Evolutionary conservation across 2,888 invertebrate genomes (phyloP).

Genomic region (Troides aeacus): DNA sequence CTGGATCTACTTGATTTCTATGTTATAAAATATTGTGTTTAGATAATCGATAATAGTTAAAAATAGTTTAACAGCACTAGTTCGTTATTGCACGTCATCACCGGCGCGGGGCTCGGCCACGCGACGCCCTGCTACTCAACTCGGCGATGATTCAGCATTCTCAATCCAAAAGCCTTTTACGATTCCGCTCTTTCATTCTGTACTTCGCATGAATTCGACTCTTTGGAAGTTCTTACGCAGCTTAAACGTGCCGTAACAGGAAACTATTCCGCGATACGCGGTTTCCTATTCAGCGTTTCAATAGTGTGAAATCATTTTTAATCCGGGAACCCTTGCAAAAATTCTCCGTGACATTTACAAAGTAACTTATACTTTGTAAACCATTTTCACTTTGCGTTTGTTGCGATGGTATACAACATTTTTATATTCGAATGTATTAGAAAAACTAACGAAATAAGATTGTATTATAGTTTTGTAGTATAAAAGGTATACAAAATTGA

Average conservation of each 20-base stretch:
- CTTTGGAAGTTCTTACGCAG: conserved; percentile 58
- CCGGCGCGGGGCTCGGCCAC: conserved; percentile 49
- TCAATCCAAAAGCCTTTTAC: conserved; percentile 75
- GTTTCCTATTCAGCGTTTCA: conserved; percentile 30
- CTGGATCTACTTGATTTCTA: not conserved
- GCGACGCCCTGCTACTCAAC: conserved; percentile 56
- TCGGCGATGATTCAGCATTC: conserved; percentile 74
- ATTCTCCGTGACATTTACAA: conserved; percentile 16
- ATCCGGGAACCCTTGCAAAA: conserved; percentile 7
- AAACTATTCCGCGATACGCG: conserved; percentile 36
- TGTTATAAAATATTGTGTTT: not conserved
- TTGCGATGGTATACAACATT: not conserved
- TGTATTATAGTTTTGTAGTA: too few relatives aligned
- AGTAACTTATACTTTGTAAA: not conserved
- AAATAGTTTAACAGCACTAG: conserved; percentile 41
- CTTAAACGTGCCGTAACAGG: conserved; percentile 48
- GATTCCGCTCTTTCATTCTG: conserved; percentile 69
- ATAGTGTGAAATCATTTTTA: conserved; percentile 14
- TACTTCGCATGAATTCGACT: conserved; percentile 57
- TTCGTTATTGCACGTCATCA: conserved; percentile 73
- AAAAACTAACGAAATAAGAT: too few relatives aligned
- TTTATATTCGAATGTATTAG: not conserved
- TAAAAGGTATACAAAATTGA: not conserved
- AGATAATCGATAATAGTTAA: conserved; percentile 25
- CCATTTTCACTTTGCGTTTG: not conserved